Base-by-base conservation (phyloP, 2,113 vertebrate species). In the Scytalopus superciliaris region DNA sequence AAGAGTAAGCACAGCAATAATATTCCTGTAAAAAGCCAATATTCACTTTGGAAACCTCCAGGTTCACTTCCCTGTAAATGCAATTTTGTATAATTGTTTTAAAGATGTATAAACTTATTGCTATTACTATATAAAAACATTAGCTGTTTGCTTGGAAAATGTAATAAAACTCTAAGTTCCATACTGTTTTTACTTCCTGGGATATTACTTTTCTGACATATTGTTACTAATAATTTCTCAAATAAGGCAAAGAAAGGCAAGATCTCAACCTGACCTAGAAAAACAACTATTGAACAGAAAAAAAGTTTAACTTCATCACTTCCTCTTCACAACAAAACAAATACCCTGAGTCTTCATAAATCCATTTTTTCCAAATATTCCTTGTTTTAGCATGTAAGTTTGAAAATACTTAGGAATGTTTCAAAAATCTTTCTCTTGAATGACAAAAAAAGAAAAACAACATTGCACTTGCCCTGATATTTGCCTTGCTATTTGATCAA, bases 11-110 rank as follows among this genome's bases (percentile, higher is more conserved):
- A 60, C 17, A 63, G 17, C 7, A 88, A 23, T 47, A 59, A 83
- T 0, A 0, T 14, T 30, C 3, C 60, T 6, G 3, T n/a, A 82
- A 57, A 60, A 56, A 72, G 21, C 9, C 39, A 72, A 60, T 16
- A 33, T 2, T 33, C 10, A 24, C 37, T 82, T 69, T 10, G 53
- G 12, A 76, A 66, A 42, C 3, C 9, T 49, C 6, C 7, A 45
- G 1, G 3, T 27, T 89, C 23, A 47, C 8, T 27, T 73, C 11
- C 9, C 10, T 25, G 2, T 22, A 37, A 39, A 75, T 75, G 37
- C 4, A 31, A 37, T 68, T 78, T 63, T 78, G 14, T 63, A 10
- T 6, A 73, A 45, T 17, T 56, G 7, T 15, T 74, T 68, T 76
- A 37, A 35, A 50, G 9, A n/a, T 12, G 5, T 62, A 62, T 10